A percentile compares a stretch with the other conserved stretches of the same genome.
Evolutionary conservation across 1,140 invertebrate species (phyloP).

Genomic region (Brachystomella parvula): DNA sequence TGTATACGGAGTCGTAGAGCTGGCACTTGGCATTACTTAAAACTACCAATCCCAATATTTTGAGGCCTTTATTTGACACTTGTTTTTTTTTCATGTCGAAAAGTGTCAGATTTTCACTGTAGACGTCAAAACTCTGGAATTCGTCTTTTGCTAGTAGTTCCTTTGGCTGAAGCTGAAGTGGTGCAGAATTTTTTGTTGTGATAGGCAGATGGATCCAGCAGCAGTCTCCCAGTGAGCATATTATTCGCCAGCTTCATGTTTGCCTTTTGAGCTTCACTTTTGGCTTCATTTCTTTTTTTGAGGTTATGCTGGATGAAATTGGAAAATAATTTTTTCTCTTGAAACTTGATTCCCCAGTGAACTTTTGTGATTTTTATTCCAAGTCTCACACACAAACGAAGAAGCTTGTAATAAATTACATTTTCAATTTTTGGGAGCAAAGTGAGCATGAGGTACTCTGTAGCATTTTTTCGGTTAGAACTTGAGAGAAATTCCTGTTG

Average conservation of each 20-base stretch:
- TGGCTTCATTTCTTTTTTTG: not conserved
- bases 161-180: not conserved
- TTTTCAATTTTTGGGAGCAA: not conserved
- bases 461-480: not conserved
- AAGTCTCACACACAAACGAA: not conserved
- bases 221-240: not conserved
- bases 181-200: not conserved
- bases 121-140: not conserved
- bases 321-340: not conserved
- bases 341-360: not conserved
- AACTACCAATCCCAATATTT: not conserved
- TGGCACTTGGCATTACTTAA: not conserved
- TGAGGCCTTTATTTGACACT: not conserved
- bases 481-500: not conserved
- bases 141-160: not conserved
- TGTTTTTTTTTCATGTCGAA: not conserved
- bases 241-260: not conserved
- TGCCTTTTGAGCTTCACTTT: constrained; percentile 2
- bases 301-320: not conserved
- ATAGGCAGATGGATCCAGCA: too few species aligned
- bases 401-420: not conserved
- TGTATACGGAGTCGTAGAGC: not conserved
- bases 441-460: not conserved
- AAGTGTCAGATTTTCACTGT: not conserved
- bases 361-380: not conserved